Conservation (phyloP, 2,113 vertebrate genomes). For the Pongo abelii region DNA sequence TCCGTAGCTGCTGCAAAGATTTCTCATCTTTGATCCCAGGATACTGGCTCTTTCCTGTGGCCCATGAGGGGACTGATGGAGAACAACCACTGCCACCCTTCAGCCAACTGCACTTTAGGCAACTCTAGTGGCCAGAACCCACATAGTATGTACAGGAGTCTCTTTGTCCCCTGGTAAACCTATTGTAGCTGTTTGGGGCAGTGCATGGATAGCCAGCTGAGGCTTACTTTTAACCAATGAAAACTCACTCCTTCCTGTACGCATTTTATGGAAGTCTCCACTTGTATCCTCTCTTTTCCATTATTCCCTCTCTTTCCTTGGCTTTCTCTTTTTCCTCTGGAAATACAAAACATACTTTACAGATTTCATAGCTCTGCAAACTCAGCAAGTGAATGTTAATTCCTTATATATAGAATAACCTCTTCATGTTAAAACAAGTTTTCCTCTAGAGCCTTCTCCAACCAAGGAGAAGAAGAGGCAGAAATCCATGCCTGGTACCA, state of each 20-base stretch:
- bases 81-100: background rate
- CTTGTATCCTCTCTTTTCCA: background rate
- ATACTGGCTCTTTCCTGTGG: background rate
- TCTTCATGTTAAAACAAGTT: background rate
- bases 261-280: background rate
- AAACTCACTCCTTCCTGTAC: background rate
- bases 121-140: accelerated
- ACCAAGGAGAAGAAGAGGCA: background rate
- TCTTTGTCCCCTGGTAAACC: background rate
- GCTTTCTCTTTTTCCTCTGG: background rate
- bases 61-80: background rate
- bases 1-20: background rate
- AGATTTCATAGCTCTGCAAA: background rate
- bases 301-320: background rate
- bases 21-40: background rate
- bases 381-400: background rate
- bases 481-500: background rate
- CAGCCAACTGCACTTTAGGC: background rate
- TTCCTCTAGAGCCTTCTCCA: background rate
- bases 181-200: background rate
- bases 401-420: background rate
- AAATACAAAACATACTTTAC: background rate
- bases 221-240: background rate
- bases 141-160: accelerated
- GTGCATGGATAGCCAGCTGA: background rate